Evolutionary conservation across 1,140 invertebrate species (phyloP).

Genomic region (Drosophila auraria): DNA sequence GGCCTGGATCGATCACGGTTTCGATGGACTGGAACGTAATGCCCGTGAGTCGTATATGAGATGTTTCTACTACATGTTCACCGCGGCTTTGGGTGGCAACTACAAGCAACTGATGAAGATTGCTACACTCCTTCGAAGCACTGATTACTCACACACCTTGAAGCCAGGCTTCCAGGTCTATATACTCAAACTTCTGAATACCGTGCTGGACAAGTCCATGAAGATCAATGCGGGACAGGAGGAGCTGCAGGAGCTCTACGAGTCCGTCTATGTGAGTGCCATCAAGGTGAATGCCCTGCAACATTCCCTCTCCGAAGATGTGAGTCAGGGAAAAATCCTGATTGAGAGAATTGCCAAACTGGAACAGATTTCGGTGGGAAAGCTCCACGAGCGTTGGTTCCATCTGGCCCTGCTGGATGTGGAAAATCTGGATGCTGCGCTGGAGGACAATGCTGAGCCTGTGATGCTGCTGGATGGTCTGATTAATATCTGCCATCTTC

Average conservation of each 20-base stretch:
- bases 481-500: constrained; percentile 66
- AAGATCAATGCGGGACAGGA: constrained; percentile 36
- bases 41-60: constrained; percentile 70
- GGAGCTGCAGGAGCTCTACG: constrained; percentile 49
- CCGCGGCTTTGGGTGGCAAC: constrained; percentile 88
- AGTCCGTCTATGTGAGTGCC: constrained; percentile 52
- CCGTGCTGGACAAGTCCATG: constrained; percentile 57
- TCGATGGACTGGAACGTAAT: constrained; percentile 70
- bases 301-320: constrained; percentile 29
- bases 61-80: constrained; percentile 87
- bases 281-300: constrained; percentile 69
- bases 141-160: constrained; percentile 84
- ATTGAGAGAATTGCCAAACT: constrained; percentile 45
- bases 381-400: constrained; percentile 67
- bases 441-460: constrained; percentile 73
- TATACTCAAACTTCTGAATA: constrained; percentile 63
- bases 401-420: constrained; percentile 58
- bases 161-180: constrained; percentile 60
- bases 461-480: constrained; percentile 76
- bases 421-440: constrained; percentile 66
- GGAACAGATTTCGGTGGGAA: constrained; percentile 21
- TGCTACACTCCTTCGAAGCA: constrained; percentile 68
- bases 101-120: constrained; percentile 80
- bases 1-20: constrained; percentile 75
- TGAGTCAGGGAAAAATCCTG: constrained; percentile 17